Base-by-base conservation (phyloP, 2,888 invertebrate species). In the Caprella mutica region DNA sequence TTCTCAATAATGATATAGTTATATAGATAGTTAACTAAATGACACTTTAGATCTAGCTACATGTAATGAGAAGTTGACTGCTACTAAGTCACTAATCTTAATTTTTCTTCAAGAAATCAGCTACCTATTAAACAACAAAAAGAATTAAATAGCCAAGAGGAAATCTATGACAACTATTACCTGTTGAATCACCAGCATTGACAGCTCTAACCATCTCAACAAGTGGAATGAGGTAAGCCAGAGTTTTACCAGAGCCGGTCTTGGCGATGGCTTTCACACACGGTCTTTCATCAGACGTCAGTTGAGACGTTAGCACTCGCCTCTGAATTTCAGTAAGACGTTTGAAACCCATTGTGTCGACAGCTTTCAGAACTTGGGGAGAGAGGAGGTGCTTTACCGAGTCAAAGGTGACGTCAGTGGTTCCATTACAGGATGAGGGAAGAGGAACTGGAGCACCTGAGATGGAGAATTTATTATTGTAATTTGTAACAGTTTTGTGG, bases 241-340 rank as follows among this genome's bases (percentile, higher is more conserved):
- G 72, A 0, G 97, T 97, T 75, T 97, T 97, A 65, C 94, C 94
- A 12, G 93, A 93, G 0, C 97, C 97, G 17, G 97, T 97, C 73
- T 87, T 86, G 0, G 97, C 96, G 33, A 91, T 84, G 39, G 92
- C 97, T 38, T 96, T 86, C 51, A 97, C 75, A 77, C 97, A 94
- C 65, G 89, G 78, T 0, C 94, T 94, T 74, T 93, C 89, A 6
- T 97, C 73, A 38, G 96, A 74, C 3, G 24, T n/a, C n/a, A n/a
- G n/a, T n/a, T n/a, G n/a, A n/a, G n/a, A n/a, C n/a, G n/a, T n/a
- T n/a, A n/a, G n/a, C 24, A 48, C 48, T 9, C 48, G 48, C 17
- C 85, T 83, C 72, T 79, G 96, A 68, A 97, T 96, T 75, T 93
- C 90, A 3, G 96, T 97, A 91, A 97, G 90, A 26, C 83, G 82